Conservation (phyloP, 2,113 vertebrate species). For the Andinoacara biseriatus region DNA sequence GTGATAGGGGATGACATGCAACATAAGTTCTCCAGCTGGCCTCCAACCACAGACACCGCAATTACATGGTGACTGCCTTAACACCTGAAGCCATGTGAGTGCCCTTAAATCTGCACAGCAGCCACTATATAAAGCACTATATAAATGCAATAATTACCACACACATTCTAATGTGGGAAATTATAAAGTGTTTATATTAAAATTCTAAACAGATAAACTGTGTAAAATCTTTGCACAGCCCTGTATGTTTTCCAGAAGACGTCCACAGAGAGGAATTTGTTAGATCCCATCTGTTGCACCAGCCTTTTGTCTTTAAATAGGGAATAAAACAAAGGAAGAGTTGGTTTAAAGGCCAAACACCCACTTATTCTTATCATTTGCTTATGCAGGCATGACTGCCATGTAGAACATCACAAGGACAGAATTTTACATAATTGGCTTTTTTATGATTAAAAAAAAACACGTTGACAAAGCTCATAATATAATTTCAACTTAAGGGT, state of each 20-base stretch:
- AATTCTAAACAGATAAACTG: not conserved
- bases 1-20: not conserved
- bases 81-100: not conserved
- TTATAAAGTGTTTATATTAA: not conserved
- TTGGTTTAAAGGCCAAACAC: not conserved
- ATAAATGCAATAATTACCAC: not conserved
- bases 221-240: not conserved
- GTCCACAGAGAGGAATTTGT: not conserved
- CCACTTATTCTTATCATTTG: not conserved
- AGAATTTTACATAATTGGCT: not conserved
- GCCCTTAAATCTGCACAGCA: not conserved
- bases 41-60: not conserved
- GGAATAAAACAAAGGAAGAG: not conserved
- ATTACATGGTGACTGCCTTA: constrained; percentile 9
- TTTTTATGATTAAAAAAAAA: not conserved
- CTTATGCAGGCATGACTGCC: not conserved
- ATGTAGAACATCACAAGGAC: not conserved
- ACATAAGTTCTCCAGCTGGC: not conserved
- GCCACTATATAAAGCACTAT: not conserved
- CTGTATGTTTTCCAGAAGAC: not conserved
- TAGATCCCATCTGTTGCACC: not conserved
- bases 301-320: not conserved
- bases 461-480: not conserved
- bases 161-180: not conserved
- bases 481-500: not conserved